These are phyloP conservation scores for Zapornia atra DNA, from an alignment of 2,113 vertebrate species.

Conservation along the genomic window DNA sequence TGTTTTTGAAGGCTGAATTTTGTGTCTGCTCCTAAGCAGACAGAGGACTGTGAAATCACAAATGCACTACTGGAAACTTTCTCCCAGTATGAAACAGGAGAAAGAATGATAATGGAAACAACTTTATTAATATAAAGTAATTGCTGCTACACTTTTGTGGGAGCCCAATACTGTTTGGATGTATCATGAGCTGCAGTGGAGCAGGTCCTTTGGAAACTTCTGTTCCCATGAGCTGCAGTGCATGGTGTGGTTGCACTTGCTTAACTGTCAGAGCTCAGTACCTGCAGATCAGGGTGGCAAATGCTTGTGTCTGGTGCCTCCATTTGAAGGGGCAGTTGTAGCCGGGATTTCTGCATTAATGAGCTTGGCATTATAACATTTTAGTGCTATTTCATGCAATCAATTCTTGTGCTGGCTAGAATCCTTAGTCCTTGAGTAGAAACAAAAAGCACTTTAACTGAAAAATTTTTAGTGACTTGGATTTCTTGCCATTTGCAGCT, in stretches of 20 bases:
- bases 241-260: background rate
- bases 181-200: background rate
- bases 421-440: background rate
- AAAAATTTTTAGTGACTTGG: background rate
- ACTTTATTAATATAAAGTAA: background rate
- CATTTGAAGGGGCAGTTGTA: background rate
- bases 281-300: background rate
- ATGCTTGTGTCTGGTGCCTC: background rate
- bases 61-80: background rate
- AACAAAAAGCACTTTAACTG: background rate
- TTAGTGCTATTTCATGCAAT: background rate
- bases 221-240: background rate
- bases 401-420: background rate
- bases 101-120: background rate
- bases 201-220: background rate
- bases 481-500: background rate
- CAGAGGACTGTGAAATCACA: background rate
- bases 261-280: background rate
- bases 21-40: background rate
- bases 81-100: background rate
- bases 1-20: background rate
- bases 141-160: background rate
- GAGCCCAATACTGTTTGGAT: fast-evolving
- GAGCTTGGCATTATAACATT: background rate
- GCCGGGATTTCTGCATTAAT: background rate